Percentiles rank a stretch among this genome's conserved stretches.
Conservation (phyloP, 53 echinoderm and acorn worm species). For the Crossaster papposus region DNA sequence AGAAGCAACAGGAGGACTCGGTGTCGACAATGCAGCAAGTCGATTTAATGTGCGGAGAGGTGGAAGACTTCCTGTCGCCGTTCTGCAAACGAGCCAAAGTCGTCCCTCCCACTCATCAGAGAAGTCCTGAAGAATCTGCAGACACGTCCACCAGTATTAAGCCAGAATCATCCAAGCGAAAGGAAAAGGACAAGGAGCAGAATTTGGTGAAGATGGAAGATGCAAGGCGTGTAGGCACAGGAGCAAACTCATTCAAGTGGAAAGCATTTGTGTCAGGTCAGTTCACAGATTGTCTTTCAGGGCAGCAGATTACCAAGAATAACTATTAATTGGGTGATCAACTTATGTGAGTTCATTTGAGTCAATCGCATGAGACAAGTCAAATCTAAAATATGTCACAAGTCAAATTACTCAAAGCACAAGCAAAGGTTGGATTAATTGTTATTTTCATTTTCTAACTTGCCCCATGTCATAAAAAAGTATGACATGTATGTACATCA, state of each 20-base stretch:
- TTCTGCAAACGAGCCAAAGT: not conserved
- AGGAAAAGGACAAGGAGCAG: not conserved
- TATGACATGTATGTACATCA: no score
- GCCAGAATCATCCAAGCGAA: not conserved
- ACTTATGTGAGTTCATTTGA: no score
- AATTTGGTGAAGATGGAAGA: not conserved
- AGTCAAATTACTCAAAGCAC: no score
- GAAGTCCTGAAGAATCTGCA: not conserved
- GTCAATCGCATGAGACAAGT: no score
- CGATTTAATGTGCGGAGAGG: conserved; percentile 28
- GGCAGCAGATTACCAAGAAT: no score
- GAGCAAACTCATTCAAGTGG: conserved; percentile 48
- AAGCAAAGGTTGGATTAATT: no score
- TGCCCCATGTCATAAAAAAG: no score
- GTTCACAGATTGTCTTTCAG: no score
- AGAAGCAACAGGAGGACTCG: not conserved
- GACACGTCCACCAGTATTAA: not conserved
- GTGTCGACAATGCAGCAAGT: not conserved
- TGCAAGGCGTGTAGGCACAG: not conserved
- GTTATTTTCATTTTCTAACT: no score
- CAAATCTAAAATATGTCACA: no score
- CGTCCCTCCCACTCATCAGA: not conserved
- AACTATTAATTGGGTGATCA: no score
- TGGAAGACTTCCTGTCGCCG: conserved; percentile 23
- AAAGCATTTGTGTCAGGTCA: conserved; percentile 52